Evolutionary conservation across 2,797 vertebrate species (phyloP).

Genomic region (Euthynnus affinis): DNA sequence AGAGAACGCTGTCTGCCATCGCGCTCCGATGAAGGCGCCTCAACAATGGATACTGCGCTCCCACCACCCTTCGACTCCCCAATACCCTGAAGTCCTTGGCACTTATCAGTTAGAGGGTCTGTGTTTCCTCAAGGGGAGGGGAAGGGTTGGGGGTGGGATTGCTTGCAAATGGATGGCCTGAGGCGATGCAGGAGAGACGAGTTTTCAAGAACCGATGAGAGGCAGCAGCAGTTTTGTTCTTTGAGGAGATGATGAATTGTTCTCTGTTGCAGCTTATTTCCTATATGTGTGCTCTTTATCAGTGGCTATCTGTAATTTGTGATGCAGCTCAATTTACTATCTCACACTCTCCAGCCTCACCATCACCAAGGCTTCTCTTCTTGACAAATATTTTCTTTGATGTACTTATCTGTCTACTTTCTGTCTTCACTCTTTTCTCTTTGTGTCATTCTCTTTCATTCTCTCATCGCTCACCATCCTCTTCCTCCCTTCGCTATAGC

Average conservation of each 20-base stretch:
- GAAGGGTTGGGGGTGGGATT: conserved; percentile 78
- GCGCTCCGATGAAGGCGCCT: conserved; percentile 88
- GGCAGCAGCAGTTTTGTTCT: conserved; percentile 27
- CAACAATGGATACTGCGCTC: conserved; percentile 84
- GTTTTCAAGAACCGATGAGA: conserved; percentile 31
- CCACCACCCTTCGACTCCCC: conserved; percentile 56
- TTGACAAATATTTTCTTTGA: background rate
- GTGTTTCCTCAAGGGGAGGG: conserved; percentile 72
- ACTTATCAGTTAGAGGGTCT: conserved; percentile 90
- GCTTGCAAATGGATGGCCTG: conserved; percentile 84
- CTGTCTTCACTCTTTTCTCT: background rate
- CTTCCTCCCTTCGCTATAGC: background rate
- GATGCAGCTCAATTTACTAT: conserved; percentile 6
- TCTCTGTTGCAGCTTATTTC: conserved; percentile 2
- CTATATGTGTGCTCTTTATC: background rate
- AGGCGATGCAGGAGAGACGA: conserved; percentile 43
- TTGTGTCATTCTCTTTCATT: background rate
- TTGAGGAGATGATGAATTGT: background rate
- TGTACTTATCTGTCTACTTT: background rate
- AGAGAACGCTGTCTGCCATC: conserved; percentile 82
- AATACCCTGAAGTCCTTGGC: conserved; percentile 85
- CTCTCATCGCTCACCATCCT: rapidly evolving
- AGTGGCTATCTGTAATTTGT: background rate
- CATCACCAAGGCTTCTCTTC: background rate
- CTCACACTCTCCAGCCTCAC: background rate